These are phyloP conservation scores for Coptodon rendalli DNA, from an alignment of 2,113 vertebrate genomes.

Conservation along the genomic window DNA sequence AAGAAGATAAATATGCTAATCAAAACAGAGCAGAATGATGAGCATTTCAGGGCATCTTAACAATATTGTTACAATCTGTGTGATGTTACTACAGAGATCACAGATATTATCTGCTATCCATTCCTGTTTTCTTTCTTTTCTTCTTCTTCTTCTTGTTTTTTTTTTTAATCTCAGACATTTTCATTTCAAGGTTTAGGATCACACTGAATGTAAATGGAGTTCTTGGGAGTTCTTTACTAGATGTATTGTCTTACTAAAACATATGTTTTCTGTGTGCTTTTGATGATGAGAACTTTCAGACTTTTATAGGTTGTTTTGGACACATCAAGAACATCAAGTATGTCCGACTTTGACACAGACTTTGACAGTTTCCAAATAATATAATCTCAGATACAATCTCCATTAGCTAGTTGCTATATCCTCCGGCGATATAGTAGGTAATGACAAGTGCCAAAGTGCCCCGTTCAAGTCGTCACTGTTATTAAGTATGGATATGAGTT, in stretches of 20 bases:
- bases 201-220: constrained; percentile 63
- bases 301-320: constrained; percentile 10
- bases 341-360: constrained; percentile 10
- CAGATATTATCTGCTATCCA: constrained; percentile 1
- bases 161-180: background rate
- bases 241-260: constrained; percentile 45
- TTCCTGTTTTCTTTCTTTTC: background rate
- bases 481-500: background rate
- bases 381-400: background rate
- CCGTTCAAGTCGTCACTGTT: background rate
- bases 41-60: constrained; percentile 58
- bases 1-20: constrained; percentile 52
- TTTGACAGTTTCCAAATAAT: constrained; percentile 21
- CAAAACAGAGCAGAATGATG: constrained; percentile 68
- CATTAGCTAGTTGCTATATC: constrained; percentile 3
- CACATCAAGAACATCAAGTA: background rate
- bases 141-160: accelerated
- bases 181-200: constrained; percentile 24
- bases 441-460: constrained; percentile 50
- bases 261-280: constrained; percentile 36
- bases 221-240: constrained; percentile 25
- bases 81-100: constrained; percentile 14
- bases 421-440: background rate
- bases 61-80: constrained; percentile 7
- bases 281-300: constrained; percentile 33